Base-by-base conservation (phyloP, 53 echinoderm and acorn worm genomes). In the Arbacia lixula region DNA sequence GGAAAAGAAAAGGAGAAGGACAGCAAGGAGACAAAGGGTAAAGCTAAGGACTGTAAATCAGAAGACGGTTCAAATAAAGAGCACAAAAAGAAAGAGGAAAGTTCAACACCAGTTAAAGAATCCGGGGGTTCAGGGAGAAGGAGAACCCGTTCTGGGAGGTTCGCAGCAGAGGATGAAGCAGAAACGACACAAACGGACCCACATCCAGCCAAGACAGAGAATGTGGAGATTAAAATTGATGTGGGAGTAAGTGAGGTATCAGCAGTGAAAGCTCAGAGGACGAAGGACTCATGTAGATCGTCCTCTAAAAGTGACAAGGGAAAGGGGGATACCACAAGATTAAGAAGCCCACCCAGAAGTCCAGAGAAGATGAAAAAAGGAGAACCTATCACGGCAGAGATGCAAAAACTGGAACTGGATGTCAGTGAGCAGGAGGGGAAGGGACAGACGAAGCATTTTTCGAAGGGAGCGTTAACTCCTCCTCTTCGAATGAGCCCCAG, bases 401-500 rank as follows among this genome's bases (percentile, higher is more conserved):
- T 64, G 21, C 64, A 20, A 1, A 78, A 78, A 12, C 4, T 78
- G 21, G 60, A 64, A 21, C 21, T 81, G 17, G 64, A 81, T 63
- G 26, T 81, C 28, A 40, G 63, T 1, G 82, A 81, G 40, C 46
- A 41, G 3, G 43, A 62, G 12, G 82, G 42, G 17, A 81, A 81
- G 82, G 63, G 42, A 20, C 36, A 35, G 11, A 17, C 49, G 32
- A 61, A 63, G 33, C 63, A 40, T 2, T 43, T 85, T 11, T 27
- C 71, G 6, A 55, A 57, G 19, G 52, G 85, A 14, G 39, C 82
- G 3, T 65, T 72, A 40, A 82, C 66, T 63, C 85, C 80, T 12
- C 83, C 64, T 5, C 71, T 86, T 3, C 31, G 90, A 37, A 82
- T 81, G 50, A 90, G 90, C 65, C 90, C 86, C 12, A 80, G 90